phyloP scores from a whole-genome alignment of 2,888 invertebrate genomes.

The Cylindroiulus punctatus region DNA sequence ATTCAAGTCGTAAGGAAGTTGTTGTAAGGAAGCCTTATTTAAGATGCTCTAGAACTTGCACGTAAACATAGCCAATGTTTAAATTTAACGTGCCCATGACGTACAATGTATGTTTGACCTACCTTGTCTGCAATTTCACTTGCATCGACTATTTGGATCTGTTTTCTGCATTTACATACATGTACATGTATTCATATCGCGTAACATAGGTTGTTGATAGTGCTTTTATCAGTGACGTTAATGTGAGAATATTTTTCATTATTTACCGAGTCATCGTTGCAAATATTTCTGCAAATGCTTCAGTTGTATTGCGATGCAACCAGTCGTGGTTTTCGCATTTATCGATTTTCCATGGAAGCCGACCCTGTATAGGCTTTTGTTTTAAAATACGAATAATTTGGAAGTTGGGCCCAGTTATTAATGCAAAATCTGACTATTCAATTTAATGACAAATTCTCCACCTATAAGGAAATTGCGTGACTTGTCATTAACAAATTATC shows the following conservation, averaged over 20 bases:
- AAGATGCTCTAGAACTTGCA: too few species aligned
- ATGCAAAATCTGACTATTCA: neutral
- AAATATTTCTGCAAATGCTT: neutral
- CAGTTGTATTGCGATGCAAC: neutral
- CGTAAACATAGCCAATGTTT: too few species aligned
- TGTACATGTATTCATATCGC: neutral
- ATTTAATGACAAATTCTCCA: neutral
- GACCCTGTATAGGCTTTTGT: neutral
- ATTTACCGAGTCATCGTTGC: neutral
- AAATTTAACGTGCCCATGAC: too few species aligned
- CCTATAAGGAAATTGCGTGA: neutral
- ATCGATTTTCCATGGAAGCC: neutral
- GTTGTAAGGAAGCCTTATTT: too few species aligned
- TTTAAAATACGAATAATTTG: neutral
- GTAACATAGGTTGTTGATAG: neutral
- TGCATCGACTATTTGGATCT: neutral
- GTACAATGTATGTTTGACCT: neutral
- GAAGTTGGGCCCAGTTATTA: neutral
- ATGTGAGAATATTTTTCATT: neutral
- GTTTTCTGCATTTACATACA: neutral
- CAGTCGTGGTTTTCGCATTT: slow-evolving; percentile 3
- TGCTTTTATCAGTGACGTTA: neutral
- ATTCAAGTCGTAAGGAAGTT: too few species aligned
- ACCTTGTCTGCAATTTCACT: neutral
- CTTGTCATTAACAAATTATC: neutral